Evolutionary conservation across 1,140 invertebrate genomes (phyloP).

Genomic region (Liolophura sinensis): DNA sequence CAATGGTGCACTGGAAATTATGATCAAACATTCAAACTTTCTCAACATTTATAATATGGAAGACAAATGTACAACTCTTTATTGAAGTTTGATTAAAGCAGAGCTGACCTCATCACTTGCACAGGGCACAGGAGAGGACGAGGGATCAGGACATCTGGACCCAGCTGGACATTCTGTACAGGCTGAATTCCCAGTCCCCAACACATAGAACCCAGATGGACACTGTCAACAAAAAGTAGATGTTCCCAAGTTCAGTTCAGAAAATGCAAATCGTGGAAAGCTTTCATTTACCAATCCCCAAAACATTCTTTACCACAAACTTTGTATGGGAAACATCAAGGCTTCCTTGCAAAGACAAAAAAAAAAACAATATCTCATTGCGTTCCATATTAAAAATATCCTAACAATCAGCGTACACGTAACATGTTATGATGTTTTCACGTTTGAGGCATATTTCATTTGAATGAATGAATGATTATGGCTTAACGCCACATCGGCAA

Average conservation of each 20-base stretch:
- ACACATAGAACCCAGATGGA: conserved; percentile 45
- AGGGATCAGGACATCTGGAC: conserved; percentile 41
- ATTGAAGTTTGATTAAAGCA: not conserved
- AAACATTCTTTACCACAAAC: not conserved
- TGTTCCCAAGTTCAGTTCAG: not conserved
- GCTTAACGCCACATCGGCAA: no score
- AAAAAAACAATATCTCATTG: no score
- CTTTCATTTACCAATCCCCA: not conserved
- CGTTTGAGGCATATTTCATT: not conserved
- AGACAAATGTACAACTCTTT: no score
- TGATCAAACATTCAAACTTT: not conserved
- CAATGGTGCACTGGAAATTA: not conserved
- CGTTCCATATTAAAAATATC: no score
- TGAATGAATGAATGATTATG: no score
- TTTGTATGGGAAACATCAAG: not conserved
- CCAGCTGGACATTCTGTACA: conserved; percentile 50
- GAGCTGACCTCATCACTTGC: conserved; percentile 33
- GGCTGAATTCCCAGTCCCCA: conserved; percentile 19
- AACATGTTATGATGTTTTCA: no score
- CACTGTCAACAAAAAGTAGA: conserved; percentile 34
- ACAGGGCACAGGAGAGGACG: conserved; percentile 33
- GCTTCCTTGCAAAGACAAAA: not conserved
- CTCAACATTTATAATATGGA: no score
- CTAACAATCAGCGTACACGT: no score
- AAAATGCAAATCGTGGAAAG: not conserved